These are phyloP conservation scores for Macrochelys suwanniensis DNA, from an alignment of 2,797 vertebrate genomes.

Conservation along the genomic window DNA sequence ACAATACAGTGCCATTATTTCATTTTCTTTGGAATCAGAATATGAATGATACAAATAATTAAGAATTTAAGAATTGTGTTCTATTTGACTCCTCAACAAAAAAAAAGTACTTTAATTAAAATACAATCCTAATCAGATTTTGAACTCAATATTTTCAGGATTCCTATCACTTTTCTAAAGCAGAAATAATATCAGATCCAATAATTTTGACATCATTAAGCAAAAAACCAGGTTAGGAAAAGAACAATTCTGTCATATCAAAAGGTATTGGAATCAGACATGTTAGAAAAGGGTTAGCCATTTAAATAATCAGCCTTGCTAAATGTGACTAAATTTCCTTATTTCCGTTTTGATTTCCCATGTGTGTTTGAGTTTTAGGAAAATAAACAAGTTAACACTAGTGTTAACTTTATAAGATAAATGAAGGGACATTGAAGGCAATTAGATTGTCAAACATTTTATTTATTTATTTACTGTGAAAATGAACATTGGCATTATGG, in stretches of 20 bases:
- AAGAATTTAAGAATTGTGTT: background rate
- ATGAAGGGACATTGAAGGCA: background rate
- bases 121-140: background rate
- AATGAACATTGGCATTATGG: background rate
- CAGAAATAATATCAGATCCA: background rate
- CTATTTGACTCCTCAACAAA: background rate
- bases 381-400: background rate
- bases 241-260: background rate
- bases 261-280: background rate
- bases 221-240: background rate
- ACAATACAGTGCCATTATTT: background rate
- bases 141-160: background rate
- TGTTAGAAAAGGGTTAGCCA: background rate
- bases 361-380: conserved; percentile 43
- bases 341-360: conserved; percentile 13
- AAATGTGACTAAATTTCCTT: background rate
- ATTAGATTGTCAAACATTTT: background rate
- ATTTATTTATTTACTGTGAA: background rate
- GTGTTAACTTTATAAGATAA: background rate
- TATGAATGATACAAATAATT: background rate
- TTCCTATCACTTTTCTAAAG: background rate
- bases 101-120: background rate
- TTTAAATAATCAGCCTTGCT: background rate
- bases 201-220: background rate
- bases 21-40: background rate